Conservation (phyloP, 2,888 invertebrate genomes). For the Rhimphoctona megacephalus region DNA sequence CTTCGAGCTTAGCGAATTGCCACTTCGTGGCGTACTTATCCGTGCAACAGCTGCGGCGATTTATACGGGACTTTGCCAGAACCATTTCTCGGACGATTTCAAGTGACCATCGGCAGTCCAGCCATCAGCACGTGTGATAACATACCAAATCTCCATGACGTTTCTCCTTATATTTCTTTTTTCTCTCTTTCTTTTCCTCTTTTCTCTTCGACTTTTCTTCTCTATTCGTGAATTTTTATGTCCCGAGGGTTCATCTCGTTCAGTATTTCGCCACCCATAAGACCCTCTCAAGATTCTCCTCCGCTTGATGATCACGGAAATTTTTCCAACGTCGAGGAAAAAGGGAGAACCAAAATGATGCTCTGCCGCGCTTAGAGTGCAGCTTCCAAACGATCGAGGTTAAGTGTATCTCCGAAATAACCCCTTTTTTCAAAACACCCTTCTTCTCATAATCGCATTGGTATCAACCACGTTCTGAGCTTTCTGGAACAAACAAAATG, state of each 20-base stretch:
- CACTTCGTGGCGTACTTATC: slow-evolving; percentile 10
- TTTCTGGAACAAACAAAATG: slow-evolving; percentile 54
- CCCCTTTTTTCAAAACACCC: slow-evolving; percentile 10
- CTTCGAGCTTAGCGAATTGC: slow-evolving; percentile 10
- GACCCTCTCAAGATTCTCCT: background rate
- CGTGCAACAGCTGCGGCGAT: slow-evolving; percentile 36
- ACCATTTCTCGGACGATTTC: slow-evolving; percentile 58
- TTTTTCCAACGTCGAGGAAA: background rate
- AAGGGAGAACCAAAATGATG: slow-evolving; percentile 15
- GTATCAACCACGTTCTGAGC: slow-evolving; percentile 1
- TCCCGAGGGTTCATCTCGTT: background rate
- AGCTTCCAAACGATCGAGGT: slow-evolving; percentile 70
- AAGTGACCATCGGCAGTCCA: slow-evolving; percentile 48
- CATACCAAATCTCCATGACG: slow-evolving; percentile 40
- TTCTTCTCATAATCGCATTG: background rate
- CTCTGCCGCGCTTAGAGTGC: slow-evolving; percentile 64
- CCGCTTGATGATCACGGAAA: background rate
- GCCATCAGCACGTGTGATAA: slow-evolving; percentile 53
- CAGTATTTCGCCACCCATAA: background rate
- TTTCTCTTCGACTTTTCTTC: slow-evolving; percentile 10
- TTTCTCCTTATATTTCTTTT: background rate
- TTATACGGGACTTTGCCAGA: slow-evolving; percentile 48
- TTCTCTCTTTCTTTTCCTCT: background rate
- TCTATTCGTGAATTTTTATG: slow-evolving; percentile 42
- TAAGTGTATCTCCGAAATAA: slow-evolving; percentile 63